A percentile compares a stretch with the other conserved stretches of the same genome.
These are phyloP conservation scores for Ormyrus thymus DNA, from an alignment of 2,888 invertebrate species.

Conservation along the genomic window DNA sequence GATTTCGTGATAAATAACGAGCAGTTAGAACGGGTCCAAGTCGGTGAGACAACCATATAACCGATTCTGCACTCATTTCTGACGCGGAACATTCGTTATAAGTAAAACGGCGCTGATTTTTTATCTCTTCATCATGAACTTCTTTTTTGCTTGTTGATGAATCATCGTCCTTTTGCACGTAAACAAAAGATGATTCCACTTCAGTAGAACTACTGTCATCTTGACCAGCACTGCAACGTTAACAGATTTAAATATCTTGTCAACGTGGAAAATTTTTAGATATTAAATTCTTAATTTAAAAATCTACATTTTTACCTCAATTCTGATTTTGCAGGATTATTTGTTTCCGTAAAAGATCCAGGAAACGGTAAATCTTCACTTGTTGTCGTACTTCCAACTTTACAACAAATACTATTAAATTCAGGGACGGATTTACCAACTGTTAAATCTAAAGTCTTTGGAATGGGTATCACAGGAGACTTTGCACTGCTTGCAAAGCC, in stretches of 20 bases:
- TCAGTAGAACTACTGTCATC: constrained; percentile 45
- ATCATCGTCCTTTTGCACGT: constrained; percentile 47
- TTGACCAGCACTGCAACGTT: not conserved
- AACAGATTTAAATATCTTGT: not conserved
- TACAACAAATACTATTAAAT: constrained; percentile 79
- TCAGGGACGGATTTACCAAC: constrained; percentile 77
- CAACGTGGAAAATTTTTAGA: not conserved
- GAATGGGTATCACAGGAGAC: constrained; percentile 86
- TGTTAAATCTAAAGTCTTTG: constrained; percentile 74
- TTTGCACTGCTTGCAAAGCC: constrained; percentile 72
- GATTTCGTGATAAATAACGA: constrained; percentile 90
- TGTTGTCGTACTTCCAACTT: constrained; percentile 79
- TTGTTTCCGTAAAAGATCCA: constrained; percentile 53
- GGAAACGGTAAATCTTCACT: constrained; percentile 67
- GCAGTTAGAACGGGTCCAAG: constrained; percentile 96
- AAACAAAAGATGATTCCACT: constrained; percentile 45
- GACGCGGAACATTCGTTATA: constrained; percentile 80
- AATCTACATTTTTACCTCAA: constrained; percentile 17
- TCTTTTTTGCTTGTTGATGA: constrained; percentile 42
- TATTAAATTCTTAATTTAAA: not conserved
- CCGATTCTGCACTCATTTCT: constrained; percentile 90
- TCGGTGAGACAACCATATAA: constrained; percentile 94
- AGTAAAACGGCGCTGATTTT: constrained; percentile 43
- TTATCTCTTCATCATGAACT: constrained; percentile 23
- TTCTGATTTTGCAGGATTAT: constrained; percentile 36